phyloP scores from a whole-genome alignment of 1,140 invertebrate genomes.

The Harpegnathos saltator region DNA sequence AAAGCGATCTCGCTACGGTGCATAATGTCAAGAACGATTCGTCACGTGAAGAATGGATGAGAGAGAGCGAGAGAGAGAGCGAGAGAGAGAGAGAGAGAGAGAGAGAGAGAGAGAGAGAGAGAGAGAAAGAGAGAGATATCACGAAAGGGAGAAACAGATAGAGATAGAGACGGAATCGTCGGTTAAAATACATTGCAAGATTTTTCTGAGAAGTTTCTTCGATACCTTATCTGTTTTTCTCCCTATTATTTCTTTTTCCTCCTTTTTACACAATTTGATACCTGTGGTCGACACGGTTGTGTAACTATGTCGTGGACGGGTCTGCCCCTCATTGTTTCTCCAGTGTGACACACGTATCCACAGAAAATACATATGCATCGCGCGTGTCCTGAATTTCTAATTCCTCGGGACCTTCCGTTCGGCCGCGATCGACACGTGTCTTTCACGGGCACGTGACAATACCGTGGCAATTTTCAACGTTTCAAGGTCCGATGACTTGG shows the following conservation, averaged over 20 bases:
- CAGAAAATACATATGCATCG: background rate
- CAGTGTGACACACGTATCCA: background rate
- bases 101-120: too few species aligned
- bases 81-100: too few species aligned
- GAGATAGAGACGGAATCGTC: too few species aligned
- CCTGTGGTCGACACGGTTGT: background rate
- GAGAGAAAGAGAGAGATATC: too few species aligned
- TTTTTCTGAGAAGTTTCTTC: background rate
- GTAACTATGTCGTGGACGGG: background rate
- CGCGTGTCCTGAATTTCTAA: conserved; percentile 17
- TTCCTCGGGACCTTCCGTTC: background rate
- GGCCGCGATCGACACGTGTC: background rate
- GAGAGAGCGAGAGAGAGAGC: too few species aligned
- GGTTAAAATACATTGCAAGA: too few species aligned
- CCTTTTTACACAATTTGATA: too few species aligned
- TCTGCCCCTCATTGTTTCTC: background rate
- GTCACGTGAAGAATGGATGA: too few species aligned
- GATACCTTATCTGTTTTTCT: background rate
- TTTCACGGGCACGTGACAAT: background rate
- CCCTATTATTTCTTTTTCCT: too few species aligned
- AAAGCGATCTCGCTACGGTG: background rate
- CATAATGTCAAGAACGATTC: conserved; percentile 20
- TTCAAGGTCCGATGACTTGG: background rate
- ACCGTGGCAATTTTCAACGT: conserved; percentile 1
- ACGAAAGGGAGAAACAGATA: too few species aligned